Evolutionary conservation across 2,113 vertebrate genomes (phyloP), one percentile per base, ranked within the genome.

Genomic region (Elachura formosa): DNA sequence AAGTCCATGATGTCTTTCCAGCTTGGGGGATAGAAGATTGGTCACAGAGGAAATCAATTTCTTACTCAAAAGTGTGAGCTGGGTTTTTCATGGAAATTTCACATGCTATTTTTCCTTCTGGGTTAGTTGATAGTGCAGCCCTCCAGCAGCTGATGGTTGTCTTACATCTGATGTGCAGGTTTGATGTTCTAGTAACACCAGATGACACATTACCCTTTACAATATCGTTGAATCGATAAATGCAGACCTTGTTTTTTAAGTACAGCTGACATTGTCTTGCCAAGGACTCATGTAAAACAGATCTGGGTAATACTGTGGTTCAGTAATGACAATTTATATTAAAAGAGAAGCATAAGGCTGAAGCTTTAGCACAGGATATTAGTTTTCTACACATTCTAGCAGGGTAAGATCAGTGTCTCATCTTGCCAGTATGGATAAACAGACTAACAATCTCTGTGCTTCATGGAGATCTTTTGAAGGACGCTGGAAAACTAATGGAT

Each of bases 211-310:
- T 88, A 90, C 55, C 93, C 96, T 97, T 95, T 89, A 83, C 95
- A 87, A 72, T 84, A 77, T 67, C 43, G 28, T 85, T 96, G 95
- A 96, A 94, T 97, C 46, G 8, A 92, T 96, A 93, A 84, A 92
- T 88, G 90, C 87, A 92, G 92, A 88, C 63, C 75, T 51, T 94
- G 86, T 95, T 96, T 97, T 97, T 97, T 97, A 97, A 96, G 63
- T 69, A 86, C 96, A 94, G 84, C 92, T 95, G 96, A 96, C 77
- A 84, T 4, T 34, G 88, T 71, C 96, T 96, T 94, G 84, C 88
- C 76, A 96, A 94, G 92, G 87, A 58, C 95, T 97, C 96, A 75
- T 93, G 93, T 94, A 93, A 97, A 95, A 82, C 72, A 73, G 95
- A 93, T 92, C 71, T 78, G 64, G 59, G 86, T 80, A 91, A 89